A percentile compares a stretch with the other conserved stretches of the same genome.
Evolutionary conservation across 2,113 vertebrate species (phyloP).

Genomic region (Thymallus thymallus): DNA sequence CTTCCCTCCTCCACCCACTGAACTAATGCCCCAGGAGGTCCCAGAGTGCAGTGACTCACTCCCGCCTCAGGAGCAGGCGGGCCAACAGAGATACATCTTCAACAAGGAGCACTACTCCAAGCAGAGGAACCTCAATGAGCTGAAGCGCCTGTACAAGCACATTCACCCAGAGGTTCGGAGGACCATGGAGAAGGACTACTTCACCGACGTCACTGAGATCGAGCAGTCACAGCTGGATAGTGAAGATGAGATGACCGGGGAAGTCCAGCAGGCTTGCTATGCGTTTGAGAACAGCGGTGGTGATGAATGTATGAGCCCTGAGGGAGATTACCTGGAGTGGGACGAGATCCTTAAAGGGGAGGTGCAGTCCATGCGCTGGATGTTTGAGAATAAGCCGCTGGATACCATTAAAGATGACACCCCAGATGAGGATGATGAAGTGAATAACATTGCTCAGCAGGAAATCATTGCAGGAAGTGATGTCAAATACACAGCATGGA

Average conservation of each 20-base stretch:
- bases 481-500: conserved; percentile 81
- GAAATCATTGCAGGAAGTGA: conserved; percentile 84
- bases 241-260: conserved; percentile 64
- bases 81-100: conserved; percentile 54
- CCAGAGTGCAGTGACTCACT: conserved; percentile 66
- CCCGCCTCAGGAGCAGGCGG: conserved; percentile 55
- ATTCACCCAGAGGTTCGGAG: conserved; percentile 85
- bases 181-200: conserved; percentile 77
- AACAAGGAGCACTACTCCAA: conserved; percentile 78
- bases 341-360: conserved; percentile 85
- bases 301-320: conserved; percentile 72
- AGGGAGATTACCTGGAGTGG: conserved; percentile 80
- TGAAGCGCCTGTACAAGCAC: conserved; percentile 82
- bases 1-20: conserved; percentile 69
- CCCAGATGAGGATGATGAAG: conserved; percentile 70
- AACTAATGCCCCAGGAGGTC: conserved; percentile 63
- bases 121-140: conserved; percentile 81
- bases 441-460: conserved; percentile 73
- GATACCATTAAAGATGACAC: conserved; percentile 78
- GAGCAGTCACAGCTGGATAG: conserved; percentile 58
- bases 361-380: conserved; percentile 82
- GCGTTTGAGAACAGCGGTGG: conserved; percentile 80
- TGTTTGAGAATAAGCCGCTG: conserved; percentile 85
- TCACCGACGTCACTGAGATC: conserved; percentile 77
- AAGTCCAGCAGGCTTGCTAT: conserved; percentile 74